phyloP scores from a whole-genome alignment of 2,113 vertebrate genomes.

The Halichoeres trimaculatus region DNA sequence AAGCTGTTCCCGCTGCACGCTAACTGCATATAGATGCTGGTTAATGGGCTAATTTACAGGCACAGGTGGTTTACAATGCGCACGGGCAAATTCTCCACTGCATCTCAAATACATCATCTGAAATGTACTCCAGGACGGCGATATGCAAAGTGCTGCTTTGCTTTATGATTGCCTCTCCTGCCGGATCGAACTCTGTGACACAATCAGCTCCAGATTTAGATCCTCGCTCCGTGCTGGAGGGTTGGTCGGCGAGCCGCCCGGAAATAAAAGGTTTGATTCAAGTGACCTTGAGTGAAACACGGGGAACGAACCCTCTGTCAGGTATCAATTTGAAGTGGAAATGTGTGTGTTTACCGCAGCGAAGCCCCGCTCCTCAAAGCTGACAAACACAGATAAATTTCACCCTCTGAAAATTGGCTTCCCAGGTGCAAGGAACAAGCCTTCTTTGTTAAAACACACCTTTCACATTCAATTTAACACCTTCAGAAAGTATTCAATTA shows the following conservation, averaged over 20 bases:
- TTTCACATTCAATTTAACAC: conserved; percentile 28
- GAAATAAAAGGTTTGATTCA: conserved; percentile 34
- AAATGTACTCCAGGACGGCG: conserved; percentile 48
- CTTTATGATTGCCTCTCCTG: conserved; percentile 41
- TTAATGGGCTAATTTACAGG: conserved; percentile 80
- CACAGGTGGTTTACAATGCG: conserved; percentile 70
- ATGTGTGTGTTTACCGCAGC: neutral
- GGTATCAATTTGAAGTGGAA: neutral
- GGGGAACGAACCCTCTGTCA: neutral
- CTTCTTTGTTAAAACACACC: neutral
- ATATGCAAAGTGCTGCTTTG: conserved; percentile 47
- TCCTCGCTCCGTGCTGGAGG: neutral
- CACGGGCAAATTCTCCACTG: conserved; percentile 46
- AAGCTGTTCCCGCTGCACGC: conserved; percentile 47
- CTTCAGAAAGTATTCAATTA: neutral
- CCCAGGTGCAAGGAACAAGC: neutral
- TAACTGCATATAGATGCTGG: conserved; percentile 73
- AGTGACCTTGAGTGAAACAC: conserved; percentile 29
- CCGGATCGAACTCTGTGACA: conserved; percentile 31
- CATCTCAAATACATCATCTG: conserved; percentile 63
- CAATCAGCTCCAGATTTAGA: conserved; percentile 32
- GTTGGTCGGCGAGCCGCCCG: conserved; percentile 12
- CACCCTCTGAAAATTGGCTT: neutral
- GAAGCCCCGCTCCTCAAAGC: neutral
- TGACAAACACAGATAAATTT: neutral